Evolutionary conservation across 2,888 invertebrate species (phyloP).

Genomic region (Ophioninae sp.): DNA sequence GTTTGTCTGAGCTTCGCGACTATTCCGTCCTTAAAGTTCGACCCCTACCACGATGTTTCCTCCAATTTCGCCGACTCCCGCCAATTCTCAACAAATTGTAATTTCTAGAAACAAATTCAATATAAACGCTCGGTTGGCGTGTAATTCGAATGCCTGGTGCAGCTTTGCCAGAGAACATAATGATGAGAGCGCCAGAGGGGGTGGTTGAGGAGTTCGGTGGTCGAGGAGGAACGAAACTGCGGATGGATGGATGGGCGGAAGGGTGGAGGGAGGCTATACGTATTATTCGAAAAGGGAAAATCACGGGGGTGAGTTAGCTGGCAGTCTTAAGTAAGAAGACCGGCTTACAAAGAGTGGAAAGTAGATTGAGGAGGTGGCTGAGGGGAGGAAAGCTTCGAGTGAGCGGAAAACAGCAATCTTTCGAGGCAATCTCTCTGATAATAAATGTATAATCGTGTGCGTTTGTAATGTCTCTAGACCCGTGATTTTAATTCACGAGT

Average conservation of each 20-base stretch:
- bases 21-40: not conserved
- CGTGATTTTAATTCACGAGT: slow-evolving; percentile 52
- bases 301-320: slow-evolving; percentile 51
- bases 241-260: slow-evolving; percentile 20
- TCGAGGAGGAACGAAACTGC: no score
- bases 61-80: slow-evolving; percentile 26
- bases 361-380: slow-evolving; percentile 65
- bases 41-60: not conserved
- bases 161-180: slow-evolving; percentile 72
- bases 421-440: slow-evolving; percentile 79
- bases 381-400: slow-evolving; percentile 64
- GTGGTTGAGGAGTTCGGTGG: slow-evolving; percentile 33
- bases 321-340: slow-evolving; percentile 56
- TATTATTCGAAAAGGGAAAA: slow-evolving; percentile 56
- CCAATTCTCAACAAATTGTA: slow-evolving; percentile 78
- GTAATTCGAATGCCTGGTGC: slow-evolving; percentile 79
- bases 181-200: slow-evolving; percentile 72
- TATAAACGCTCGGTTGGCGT: slow-evolving; percentile 76
- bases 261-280: slow-evolving; percentile 31
- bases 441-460: slow-evolving; percentile 74
- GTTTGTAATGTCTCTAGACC: slow-evolving; percentile 62
- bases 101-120: slow-evolving; percentile 80
- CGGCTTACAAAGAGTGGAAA: slow-evolving; percentile 60
- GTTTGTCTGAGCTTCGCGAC: not conserved
- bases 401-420: slow-evolving; percentile 79